Conservation (phyloP, 2,888 invertebrate genomes). For the Drymonia ruficornis region DNA sequence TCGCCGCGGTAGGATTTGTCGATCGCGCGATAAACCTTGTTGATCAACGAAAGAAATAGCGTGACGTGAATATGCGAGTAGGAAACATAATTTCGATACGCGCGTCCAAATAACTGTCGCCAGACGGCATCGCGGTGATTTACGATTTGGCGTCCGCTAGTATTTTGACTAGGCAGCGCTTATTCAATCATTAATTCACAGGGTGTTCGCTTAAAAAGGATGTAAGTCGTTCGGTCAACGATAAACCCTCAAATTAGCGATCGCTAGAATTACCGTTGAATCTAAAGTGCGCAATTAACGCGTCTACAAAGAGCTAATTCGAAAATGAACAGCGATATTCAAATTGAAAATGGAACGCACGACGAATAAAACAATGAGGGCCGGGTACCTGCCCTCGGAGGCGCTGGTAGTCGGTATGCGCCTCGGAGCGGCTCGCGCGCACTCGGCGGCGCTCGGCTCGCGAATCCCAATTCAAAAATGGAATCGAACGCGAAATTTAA, state of each 20-base stretch:
- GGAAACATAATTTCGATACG: conserved; percentile 57
- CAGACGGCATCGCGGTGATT: conserved; percentile 55
- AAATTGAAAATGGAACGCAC: conserved; percentile 82
- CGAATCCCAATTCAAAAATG: conserved; percentile 73
- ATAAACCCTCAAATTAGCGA: conserved; percentile 81
- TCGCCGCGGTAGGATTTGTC: conserved; percentile 60
- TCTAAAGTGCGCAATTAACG: conserved; percentile 81
- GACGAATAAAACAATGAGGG: conserved; percentile 76
- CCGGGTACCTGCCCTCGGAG: conserved; percentile 52
- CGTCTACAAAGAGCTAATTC: conserved; percentile 78
- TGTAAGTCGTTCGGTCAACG: conserved; percentile 70
- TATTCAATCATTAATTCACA: conserved; percentile 66
- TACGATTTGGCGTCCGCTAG: conserved; percentile 44
- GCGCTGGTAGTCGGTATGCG: conserved; percentile 53
- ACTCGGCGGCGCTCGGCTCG: conserved; percentile 41
- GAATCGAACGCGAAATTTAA: conserved; percentile 73
- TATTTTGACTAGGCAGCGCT: conserved; percentile 45
- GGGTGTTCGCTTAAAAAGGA: conserved; percentile 66
- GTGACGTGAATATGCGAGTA: conserved; percentile 58
- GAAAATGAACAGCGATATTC: conserved; percentile 82
- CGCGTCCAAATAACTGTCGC: conserved; percentile 58
- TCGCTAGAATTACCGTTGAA: conserved; percentile 78
- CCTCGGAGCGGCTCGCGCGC: conserved; percentile 56
- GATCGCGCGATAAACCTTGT: conserved; percentile 61
- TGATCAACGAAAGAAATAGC: conserved; percentile 56